A percentile compares a stretch with the other conserved stretches of the same genome.
Evolutionary conservation across 2,797 vertebrate genomes (phyloP).

Genomic region (Ibycter americanus): DNA sequence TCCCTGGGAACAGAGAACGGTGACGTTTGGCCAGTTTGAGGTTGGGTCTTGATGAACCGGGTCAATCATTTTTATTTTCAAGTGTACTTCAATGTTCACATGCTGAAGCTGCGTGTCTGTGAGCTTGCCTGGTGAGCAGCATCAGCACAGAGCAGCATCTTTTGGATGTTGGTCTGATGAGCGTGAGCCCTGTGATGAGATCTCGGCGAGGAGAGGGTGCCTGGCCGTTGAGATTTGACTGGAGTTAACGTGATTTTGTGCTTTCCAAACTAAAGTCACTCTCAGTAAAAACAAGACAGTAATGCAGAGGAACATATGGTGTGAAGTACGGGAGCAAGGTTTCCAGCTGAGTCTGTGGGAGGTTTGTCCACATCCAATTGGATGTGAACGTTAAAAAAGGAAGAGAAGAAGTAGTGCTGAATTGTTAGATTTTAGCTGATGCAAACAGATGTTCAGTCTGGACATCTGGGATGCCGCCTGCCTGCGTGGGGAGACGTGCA

Average conservation of each 20-base stretch:
- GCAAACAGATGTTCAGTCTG: not conserved
- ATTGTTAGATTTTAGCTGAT: not conserved
- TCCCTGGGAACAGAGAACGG: not conserved
- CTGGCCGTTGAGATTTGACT: not conserved
- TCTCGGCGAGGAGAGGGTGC: not conserved
- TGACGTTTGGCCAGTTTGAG: not conserved
- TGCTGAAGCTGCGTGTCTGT: not conserved
- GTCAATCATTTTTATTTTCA: not conserved
- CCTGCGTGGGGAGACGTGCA: rapidly evolving
- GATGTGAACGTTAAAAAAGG: not conserved
- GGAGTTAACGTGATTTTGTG: not conserved
- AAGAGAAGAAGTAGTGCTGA: not conserved
- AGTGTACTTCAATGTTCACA: rapidly evolving
- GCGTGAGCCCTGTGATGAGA: not conserved
- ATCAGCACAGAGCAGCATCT: not conserved
- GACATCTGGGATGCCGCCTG: not conserved
- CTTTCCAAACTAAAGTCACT: not conserved
- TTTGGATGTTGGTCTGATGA: not conserved
- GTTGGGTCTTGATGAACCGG: no score
- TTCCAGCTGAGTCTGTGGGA: not conserved
- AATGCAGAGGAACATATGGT: rapidly evolving
- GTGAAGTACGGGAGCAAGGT: no score
- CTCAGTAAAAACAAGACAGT: not conserved
- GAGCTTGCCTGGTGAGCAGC: not conserved
- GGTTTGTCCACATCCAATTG: not conserved